A percentile compares a stretch with the other conserved stretches of the same genome.
phyloP scores from a whole-genome alignment of 2,888 invertebrate species.

The Metellina segmentata region DNA sequence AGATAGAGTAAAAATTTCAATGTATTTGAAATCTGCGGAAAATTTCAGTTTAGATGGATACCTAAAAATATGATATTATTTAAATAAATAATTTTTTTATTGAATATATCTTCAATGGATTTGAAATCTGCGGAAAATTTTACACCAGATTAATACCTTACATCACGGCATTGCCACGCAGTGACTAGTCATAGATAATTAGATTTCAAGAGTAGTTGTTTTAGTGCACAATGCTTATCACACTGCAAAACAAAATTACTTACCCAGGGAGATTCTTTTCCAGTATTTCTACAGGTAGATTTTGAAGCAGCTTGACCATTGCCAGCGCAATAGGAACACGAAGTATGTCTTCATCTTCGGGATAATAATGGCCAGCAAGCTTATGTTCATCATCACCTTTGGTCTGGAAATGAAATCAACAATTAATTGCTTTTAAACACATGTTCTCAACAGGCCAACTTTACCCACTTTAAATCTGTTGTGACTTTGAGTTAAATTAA shows the following conservation, averaged over 20 bases:
- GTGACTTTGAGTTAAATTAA: neutral
- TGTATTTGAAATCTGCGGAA: too few species aligned
- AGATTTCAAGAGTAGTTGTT: too few species aligned
- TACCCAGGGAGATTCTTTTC: constrained; percentile 91
- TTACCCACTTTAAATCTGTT: neutral
- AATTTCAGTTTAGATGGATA: too few species aligned
- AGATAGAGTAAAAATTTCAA: too few species aligned
- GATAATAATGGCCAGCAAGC: constrained; percentile 77
- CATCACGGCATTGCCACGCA: too few species aligned
- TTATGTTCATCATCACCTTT: constrained; percentile 85
- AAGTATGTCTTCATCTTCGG: constrained; percentile 89
- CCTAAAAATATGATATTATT: too few species aligned
- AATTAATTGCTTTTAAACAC: neutral
- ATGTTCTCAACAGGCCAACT: neutral
- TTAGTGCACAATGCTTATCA: too few species aligned
- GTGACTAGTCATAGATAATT: too few species aligned
- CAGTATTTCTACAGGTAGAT: constrained; percentile 89
- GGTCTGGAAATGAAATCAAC: constrained; percentile 12
- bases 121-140: too few species aligned
- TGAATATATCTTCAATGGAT: too few species aligned
- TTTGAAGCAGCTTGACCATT: constrained; percentile 93
- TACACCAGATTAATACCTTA: too few species aligned
- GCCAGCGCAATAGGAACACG: constrained; percentile 96
- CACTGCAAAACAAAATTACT: constrained; percentile 79
- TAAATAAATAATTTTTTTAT: too few species aligned